These are phyloP conservation scores for Corynorhinus townsendii DNA, from an alignment of 2,113 vertebrate genomes.

Conservation along the genomic window DNA sequence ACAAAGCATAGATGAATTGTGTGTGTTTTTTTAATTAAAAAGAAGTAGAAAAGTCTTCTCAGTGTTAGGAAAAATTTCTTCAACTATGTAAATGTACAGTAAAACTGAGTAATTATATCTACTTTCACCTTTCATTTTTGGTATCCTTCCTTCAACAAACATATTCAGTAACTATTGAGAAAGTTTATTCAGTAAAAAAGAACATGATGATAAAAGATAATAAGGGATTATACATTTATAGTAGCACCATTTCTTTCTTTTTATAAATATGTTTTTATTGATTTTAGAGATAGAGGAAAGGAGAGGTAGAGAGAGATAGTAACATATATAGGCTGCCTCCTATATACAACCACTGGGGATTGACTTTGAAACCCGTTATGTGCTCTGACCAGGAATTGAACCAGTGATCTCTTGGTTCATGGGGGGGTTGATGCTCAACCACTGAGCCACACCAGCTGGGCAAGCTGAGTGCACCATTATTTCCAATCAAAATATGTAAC, in stretches of 20 bases:
- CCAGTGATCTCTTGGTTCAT: no score
- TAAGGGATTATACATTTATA: background rate
- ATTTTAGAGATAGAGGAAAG: no score
- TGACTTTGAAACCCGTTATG: no score
- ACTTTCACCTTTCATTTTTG: background rate
- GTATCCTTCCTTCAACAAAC: background rate
- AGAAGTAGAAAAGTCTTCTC: background rate
- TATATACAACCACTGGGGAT: no score
- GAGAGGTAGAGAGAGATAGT: no score
- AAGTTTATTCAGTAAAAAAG: background rate
- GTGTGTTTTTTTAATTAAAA: constrained; percentile 36
- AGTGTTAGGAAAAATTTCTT: background rate
- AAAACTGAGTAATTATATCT: background rate
- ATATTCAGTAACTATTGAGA: background rate
- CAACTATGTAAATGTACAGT: background rate
- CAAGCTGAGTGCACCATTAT: background rate
- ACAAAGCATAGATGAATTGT: background rate
- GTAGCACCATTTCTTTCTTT: background rate
- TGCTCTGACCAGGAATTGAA: no score
- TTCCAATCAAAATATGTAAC: constrained; percentile 11
- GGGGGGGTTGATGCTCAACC: no score
- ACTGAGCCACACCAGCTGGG: no score
- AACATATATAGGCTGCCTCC: no score
- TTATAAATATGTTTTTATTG: no score
- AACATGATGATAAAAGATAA: background rate